Percentiles rank a stretch among this genome's conserved stretches.
phyloP scores from a whole-genome alignment of 2,797 vertebrate species.

The Macropodus opercularis region DNA sequence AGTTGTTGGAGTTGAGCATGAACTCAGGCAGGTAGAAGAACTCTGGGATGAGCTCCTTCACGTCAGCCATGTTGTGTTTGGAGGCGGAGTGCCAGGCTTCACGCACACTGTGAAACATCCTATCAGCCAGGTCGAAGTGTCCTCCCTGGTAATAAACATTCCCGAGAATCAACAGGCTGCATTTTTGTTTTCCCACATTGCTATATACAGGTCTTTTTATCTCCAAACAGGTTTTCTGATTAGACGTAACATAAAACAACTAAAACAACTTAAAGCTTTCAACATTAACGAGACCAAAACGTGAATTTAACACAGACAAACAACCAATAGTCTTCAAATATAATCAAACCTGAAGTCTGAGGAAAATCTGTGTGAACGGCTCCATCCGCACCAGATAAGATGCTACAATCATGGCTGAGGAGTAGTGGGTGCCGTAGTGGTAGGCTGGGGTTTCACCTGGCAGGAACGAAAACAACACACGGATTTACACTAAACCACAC shows the following conservation, averaged over 20 bases:
- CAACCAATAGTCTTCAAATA: too few relatives aligned
- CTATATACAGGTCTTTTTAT: too few relatives aligned
- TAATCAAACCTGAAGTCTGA: conserved; percentile 91
- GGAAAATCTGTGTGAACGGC: conserved; percentile 98
- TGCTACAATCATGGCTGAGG: conserved; percentile 99
- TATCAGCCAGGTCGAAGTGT: conserved; percentile 97
- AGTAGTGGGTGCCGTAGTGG: conserved; percentile 98
- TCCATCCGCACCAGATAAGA: conserved; percentile 98
- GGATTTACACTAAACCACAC: not conserved
- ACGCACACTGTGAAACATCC: conserved; percentile 98
- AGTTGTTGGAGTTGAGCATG: conserved; percentile 97
- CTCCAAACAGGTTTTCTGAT: too few relatives aligned
- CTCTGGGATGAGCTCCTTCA: conserved; percentile 98
- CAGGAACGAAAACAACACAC: not conserved
- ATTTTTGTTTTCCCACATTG: too few relatives aligned
- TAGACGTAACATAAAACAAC: too few relatives aligned
- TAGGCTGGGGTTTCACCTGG: conserved; percentile 97
- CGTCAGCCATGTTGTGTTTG: conserved; percentile 99
- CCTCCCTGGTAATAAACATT: conserved; percentile 88
- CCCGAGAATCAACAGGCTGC: not conserved
- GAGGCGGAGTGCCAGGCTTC: conserved; percentile 97
- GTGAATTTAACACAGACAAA: too few relatives aligned
- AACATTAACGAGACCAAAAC: too few relatives aligned
- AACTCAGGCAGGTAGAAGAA: conserved; percentile 99
- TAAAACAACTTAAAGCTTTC: too few relatives aligned